Evolutionary conservation across 2,888 invertebrate genomes (phyloP), one percentile per base, ranked within the genome.

Genomic region (Eupeodes luniger): DNA sequence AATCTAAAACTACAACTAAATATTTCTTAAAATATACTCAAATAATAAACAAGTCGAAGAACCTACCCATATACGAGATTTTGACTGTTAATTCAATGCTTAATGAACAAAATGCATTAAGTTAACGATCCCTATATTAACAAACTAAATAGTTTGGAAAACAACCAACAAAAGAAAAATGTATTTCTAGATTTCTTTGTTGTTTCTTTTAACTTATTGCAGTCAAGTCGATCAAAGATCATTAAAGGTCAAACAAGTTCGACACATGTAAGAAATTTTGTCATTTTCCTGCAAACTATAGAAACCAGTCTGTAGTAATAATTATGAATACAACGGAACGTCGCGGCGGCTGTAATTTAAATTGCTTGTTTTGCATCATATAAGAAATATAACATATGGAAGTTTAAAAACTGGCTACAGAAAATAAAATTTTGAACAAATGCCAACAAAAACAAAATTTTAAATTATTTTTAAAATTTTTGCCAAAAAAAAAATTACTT

Each of bases 161-260:
- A 49, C 19, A 40, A 40, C 40, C 40, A 40, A 40, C 40, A 40
- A 40, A 40, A 40, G 40, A 51, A 61, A 51, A 59, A 7, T 61
- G 44, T 69, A 82, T 81, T 81, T 77, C 67, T 62, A 57, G 36
- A 27, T 44, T 66, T 34, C 11, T 69, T 40, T 82, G 44, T 51
- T 64, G 49, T 70, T 47, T 74, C 6, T 49, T 61, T 16, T 16
- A 34, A 4, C 19, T 36, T 34, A 6, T 11, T 53, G 62, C 44
- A 79, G 34, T 27, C 6, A 27, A 27, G 62, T 12, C 70, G 83
- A 70, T 77, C 40, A 40, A 27, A 27, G 49, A 14, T 34, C 79
- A 53, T 55, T 59, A 83, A 80, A 87, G 77, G 77, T 84, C 84
- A 80, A 76, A 69, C 76, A 70, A 72, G 14, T 36, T 64, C 62